Conservation (phyloP, 53 echinoderm and acorn worm species). For the Holothuria leucospilota region DNA sequence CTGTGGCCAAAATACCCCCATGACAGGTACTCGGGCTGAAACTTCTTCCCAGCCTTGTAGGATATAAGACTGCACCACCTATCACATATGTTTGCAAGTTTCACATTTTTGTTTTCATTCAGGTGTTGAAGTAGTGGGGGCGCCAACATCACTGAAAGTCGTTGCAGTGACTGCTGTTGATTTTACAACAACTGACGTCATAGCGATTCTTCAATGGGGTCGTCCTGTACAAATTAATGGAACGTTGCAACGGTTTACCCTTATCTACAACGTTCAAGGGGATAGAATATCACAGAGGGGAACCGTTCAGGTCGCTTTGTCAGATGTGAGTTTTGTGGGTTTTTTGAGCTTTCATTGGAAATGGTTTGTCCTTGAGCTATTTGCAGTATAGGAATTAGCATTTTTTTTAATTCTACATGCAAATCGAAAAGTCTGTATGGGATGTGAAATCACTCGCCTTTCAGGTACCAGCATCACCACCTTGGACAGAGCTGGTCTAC, state of each 20-base stretch:
- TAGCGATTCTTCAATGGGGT: conserved; percentile 3
- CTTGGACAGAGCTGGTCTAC: too few relatives aligned
- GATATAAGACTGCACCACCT: too few relatives aligned
- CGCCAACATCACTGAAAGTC: conserved; percentile 6
- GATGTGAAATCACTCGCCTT: too few relatives aligned
- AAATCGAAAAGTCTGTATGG: too few relatives aligned
- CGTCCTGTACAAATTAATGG: conserved; percentile 24
- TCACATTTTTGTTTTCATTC: not conserved
- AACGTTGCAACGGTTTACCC: not conserved
- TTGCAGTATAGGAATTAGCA: too few relatives aligned
- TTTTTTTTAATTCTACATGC: too few relatives aligned
- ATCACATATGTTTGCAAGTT: too few relatives aligned
- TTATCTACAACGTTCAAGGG: conserved; percentile 15
- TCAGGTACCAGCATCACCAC: too few relatives aligned
- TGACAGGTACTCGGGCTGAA: too few relatives aligned
- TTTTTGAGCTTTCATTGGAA: not conserved
- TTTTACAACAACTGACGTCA: not conserved
- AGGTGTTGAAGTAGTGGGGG: conserved; percentile 13
- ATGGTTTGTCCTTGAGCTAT: too few relatives aligned
- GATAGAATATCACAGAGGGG: not conserved
- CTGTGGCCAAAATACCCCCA: too few relatives aligned
- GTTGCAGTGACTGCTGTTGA: not conserved
- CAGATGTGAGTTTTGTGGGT: not conserved
- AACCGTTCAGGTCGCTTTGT: not conserved
- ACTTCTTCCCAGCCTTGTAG: too few relatives aligned